These are phyloP conservation scores for Hemaris fuciformis DNA, from an alignment of 2,888 invertebrate genomes.

Conservation along the genomic window DNA sequence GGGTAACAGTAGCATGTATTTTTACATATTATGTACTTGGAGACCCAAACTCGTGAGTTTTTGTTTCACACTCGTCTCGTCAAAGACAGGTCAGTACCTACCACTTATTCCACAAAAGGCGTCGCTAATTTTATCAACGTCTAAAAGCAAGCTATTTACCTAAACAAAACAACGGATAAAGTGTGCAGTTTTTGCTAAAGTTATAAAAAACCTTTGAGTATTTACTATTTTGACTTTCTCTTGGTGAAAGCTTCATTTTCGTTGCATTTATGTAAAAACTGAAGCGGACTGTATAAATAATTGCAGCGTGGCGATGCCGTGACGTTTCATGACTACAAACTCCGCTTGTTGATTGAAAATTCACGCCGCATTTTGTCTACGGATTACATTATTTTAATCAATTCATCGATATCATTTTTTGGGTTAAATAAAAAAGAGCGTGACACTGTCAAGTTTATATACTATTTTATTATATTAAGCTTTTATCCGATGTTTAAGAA, in stretches of 20 bases:
- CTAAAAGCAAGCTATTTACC: not conserved
- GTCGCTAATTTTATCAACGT: not conserved
- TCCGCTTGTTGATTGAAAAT: not conserved
- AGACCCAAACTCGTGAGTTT: not conserved
- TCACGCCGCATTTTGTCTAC: conserved; percentile 3
- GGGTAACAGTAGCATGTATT: no score
- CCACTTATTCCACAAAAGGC: not conserved
- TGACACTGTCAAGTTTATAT: not conserved
- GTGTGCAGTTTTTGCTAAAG: not conserved
- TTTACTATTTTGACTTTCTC: conserved; percentile 3
- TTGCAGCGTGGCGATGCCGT: not conserved
- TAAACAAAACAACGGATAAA: not conserved
- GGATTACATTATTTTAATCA: not conserved
- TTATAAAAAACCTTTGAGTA: not conserved
- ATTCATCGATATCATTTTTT: not conserved
- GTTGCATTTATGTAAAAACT: conserved; percentile 5
- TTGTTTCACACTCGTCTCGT: not conserved
- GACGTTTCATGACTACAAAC: not conserved
- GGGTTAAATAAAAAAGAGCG: not conserved
- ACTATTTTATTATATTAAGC: not conserved
- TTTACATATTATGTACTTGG: no score
- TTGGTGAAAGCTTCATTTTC: conserved; percentile 10
- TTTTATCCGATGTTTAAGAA: no score
- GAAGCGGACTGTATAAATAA: not conserved
- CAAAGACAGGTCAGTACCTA: not conserved